Conservation (phyloP, 2,797 vertebrate genomes). For the Myotis myotis region DNA sequence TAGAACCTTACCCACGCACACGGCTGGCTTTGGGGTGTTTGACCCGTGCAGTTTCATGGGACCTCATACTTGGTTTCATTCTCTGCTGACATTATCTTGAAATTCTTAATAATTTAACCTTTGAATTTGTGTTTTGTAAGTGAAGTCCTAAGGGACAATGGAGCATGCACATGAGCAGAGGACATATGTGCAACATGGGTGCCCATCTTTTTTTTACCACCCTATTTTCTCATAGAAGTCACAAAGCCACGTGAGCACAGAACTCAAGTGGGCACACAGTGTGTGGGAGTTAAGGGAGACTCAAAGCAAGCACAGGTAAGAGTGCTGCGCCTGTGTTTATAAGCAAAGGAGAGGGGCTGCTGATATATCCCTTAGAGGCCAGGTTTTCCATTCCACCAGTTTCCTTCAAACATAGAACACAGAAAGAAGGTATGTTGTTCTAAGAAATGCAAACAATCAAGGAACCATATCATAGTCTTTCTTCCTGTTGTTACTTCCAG, state of each 20-base stretch:
- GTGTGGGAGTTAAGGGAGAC: background rate
- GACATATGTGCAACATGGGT: rapidly evolving
- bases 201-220: background rate
- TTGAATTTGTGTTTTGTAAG: background rate
- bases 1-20: background rate
- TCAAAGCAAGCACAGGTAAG: background rate
- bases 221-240: background rate
- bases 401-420: background rate
- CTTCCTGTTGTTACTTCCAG: background rate
- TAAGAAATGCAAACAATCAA: background rate
- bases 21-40: background rate
- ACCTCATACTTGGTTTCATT: background rate
- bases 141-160: background rate
- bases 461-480: background rate
- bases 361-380: background rate
- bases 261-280: background rate
- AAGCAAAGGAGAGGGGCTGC: background rate
- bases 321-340: background rate
- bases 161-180: background rate
- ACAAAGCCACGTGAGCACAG: no score
- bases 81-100: background rate
- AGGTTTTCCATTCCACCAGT: background rate
- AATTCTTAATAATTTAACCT: conserved; percentile 13
- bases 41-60: background rate
- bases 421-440: background rate